Evolutionary conservation across 1,140 invertebrate species (phyloP).

Genomic region (Drosophila ficusphila): DNA sequence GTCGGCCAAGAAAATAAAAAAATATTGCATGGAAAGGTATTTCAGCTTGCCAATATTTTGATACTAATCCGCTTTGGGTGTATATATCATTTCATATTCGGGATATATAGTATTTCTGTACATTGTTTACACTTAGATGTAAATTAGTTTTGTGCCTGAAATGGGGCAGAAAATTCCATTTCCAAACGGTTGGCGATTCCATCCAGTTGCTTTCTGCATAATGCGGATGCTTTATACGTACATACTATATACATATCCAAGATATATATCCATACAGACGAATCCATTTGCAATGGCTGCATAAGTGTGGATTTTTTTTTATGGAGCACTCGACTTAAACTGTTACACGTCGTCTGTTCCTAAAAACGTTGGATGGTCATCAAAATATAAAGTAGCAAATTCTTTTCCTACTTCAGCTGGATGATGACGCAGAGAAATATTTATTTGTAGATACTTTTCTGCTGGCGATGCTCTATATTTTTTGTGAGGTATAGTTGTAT

Average conservation of each 20-base stretch:
- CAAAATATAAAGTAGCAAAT: slow-evolving; percentile 23
- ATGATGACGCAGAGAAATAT: slow-evolving; percentile 35
- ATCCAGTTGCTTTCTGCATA: slow-evolving; percentile 27
- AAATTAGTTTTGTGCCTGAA: slow-evolving; percentile 53
- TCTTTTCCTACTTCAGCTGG: slow-evolving; percentile 17
- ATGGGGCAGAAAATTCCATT: slow-evolving; percentile 45
- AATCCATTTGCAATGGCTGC: slow-evolving; percentile 22
- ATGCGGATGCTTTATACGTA: slow-evolving; percentile 24
- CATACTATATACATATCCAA: neutral
- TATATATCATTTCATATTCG: slow-evolving; percentile 1
- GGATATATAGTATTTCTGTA: slow-evolving; percentile 3
- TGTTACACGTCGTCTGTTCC: slow-evolving; percentile 18
- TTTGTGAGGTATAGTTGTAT: slow-evolving; percentile 25
- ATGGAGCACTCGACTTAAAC: slow-evolving; percentile 46
- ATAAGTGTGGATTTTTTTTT: slow-evolving; percentile 55
- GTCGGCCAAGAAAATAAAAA: neutral
- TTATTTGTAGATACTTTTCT: slow-evolving; percentile 21
- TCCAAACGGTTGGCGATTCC: slow-evolving; percentile 33
- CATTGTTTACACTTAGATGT: slow-evolving; percentile 54
- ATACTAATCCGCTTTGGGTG: slow-evolving; percentile 9
- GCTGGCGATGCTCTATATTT: slow-evolving; percentile 19
- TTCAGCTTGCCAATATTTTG: neutral
- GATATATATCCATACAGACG: slow-evolving; percentile 2
- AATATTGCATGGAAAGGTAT: neutral
- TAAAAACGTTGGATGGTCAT: slow-evolving; percentile 1